phyloP scores from a whole-genome alignment of 2,797 vertebrate species.

The Sebastiscus tertius region DNA sequence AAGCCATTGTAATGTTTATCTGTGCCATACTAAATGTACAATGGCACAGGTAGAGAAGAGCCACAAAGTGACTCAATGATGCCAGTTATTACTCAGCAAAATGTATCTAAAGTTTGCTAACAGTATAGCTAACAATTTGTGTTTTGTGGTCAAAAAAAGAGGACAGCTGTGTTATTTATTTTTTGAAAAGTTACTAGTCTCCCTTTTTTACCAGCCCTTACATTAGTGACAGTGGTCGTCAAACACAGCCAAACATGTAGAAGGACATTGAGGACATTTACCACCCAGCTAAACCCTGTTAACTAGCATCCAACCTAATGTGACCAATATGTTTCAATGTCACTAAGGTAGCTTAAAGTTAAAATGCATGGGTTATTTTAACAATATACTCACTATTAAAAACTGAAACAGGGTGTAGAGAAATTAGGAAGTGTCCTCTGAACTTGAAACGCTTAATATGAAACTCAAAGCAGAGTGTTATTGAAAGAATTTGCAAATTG shows the following conservation, averaged over 20 bases:
- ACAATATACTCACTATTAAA: too few species aligned
- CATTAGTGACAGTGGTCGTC: not conserved
- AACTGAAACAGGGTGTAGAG: not conserved
- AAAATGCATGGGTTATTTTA: not conserved
- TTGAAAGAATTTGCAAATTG: not conserved
- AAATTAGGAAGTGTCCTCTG: not conserved
- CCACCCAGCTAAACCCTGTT: not conserved
- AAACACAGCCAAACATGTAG: not conserved
- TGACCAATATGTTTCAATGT: not conserved
- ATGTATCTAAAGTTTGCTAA: not conserved
- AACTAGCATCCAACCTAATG: not conserved
- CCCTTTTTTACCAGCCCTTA: not conserved
- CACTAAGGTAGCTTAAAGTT: too few species aligned
- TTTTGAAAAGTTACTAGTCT: not conserved
- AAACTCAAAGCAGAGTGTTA: conserved; percentile 9
- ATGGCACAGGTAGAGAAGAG: not conserved
- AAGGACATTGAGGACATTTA: not conserved
- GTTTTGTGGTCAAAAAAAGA: not conserved
- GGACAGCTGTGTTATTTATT: not conserved
- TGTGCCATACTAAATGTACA: not conserved
- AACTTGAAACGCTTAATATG: not conserved
- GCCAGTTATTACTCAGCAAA: not conserved
- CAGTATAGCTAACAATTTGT: not conserved
- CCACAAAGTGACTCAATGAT: not conserved
- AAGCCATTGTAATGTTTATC: not conserved